Base-by-base conservation (phyloP, 1,140 invertebrate genomes). In the Cydia pomonella region DNA sequence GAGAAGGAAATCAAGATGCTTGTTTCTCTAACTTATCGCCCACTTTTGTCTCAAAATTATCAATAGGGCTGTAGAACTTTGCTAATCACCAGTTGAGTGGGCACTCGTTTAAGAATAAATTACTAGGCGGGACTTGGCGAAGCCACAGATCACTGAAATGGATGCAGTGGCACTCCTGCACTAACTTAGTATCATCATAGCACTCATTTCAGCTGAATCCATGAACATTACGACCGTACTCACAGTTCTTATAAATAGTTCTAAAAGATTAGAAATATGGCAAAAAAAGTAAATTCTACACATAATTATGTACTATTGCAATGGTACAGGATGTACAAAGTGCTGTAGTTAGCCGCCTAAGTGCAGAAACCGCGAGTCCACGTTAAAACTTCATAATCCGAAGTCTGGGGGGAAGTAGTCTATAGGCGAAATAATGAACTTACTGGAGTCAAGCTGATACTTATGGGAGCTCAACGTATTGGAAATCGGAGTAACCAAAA, bases 31-130 rank as follows among this genome's bases (percentile, higher is more conserved):
- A 38, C 64, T 69, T 69, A 69, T 38, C 29, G 7, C n/a, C 53
- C 53, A 69, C 64, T 69, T 18, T 69, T 33, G 64, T 16, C 29
- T 69, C 18, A 69, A 18, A 29, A 38, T n/a, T 69, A 69, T 69
- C 29, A 29, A 73, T 74, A 50, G 74, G 76, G 76, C 75, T 76
- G 76, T 53, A 79, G 79, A 87, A 88, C 80, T 86, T 88, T 85
- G 74, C 77, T 88, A 85, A 89, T 89, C 83, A 87, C 80, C 77
- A 69, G 80, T 84, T 73, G 77, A 85, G 84, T 82, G 80, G 81
- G 73, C 76, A 84, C 79, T 84, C 84, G 83, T 82, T 84, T 80
- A 83, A 80, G 83, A 86, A 85, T 86, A 87, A 87, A 87, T 86
- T 86, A 84, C 79, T 69, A 41, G 21, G 64, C 64, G 64, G 29